A percentile compares a stretch with the other conserved stretches of the same genome.
Evolutionary conservation across 2,113 vertebrate species (phyloP).

Genomic region (Tylochromis polylepis): DNA sequence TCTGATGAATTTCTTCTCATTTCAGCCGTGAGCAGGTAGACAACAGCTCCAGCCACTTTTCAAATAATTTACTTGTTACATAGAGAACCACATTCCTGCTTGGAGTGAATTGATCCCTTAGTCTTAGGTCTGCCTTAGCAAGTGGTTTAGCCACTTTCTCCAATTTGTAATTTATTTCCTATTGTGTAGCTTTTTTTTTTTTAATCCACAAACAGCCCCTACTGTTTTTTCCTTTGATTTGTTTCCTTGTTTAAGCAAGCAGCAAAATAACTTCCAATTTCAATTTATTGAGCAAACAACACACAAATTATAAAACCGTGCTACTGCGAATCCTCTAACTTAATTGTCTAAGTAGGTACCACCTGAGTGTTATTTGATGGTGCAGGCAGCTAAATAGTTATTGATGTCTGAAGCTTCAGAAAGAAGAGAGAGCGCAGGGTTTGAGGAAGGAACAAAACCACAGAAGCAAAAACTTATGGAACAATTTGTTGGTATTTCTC

Average conservation of each 20-base stretch:
- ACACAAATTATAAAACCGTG: neutral
- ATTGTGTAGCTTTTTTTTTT: neutral
- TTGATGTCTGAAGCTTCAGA: slow-evolving; percentile 9
- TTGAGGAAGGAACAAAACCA: neutral
- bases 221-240: neutral
- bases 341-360: neutral
- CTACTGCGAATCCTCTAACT: neutral
- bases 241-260: neutral
- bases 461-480: slow-evolving; percentile 17
- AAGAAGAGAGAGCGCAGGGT: neutral
- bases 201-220: neutral
- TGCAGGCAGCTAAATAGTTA: slow-evolving; percentile 6
- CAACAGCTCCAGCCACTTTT: neutral
- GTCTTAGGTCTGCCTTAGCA: neutral
- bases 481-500: slow-evolving; percentile 17
- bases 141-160: neutral
- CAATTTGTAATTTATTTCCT: neutral
- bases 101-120: neutral
- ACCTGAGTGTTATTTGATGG: neutral
- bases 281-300: slow-evolving; percentile 1
- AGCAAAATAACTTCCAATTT: neutral
- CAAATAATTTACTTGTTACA: neutral
- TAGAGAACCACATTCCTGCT: neutral
- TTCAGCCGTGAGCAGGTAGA: neutral
- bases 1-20: neutral